Conservation (phyloP, 2,113 vertebrate species). For the Otus sunia region DNA sequence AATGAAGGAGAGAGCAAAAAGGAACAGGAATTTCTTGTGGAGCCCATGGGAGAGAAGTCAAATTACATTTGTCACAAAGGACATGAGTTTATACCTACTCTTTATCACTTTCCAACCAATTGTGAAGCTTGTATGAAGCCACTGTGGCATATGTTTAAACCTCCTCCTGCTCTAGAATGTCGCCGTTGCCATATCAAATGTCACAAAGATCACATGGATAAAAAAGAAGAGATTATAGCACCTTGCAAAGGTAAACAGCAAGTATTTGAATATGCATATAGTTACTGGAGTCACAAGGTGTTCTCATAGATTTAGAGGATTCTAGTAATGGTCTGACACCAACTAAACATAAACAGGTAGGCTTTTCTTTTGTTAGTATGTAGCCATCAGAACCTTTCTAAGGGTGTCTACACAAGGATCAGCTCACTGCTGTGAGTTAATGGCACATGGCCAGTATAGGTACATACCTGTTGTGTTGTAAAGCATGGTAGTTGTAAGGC, state of each 20-base stretch:
- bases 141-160: conserved; percentile 99
- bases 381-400: not conserved
- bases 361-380: not conserved
- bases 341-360: not conserved
- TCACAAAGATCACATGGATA: conserved; percentile 99
- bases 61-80: conserved; percentile 98
- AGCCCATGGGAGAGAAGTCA: conserved; percentile 93
- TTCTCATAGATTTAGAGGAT: not conserved
- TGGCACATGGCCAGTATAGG: accelerated
- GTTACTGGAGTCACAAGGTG: not conserved
- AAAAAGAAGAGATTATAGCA: conserved; percentile 94
- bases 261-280: not conserved
- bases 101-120: conserved; percentile 98
- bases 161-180: conserved; percentile 96
- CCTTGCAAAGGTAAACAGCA: conserved; percentile 89
- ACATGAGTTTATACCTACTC: conserved; percentile 97
- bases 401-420: not conserved
- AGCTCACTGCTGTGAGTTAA: not conserved
- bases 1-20: conserved; percentile 99
- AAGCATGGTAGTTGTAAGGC: accelerated
- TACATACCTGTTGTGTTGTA: accelerated
- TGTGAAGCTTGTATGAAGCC: conserved; percentile 99
- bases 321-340: not conserved
- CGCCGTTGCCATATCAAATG: conserved; percentile 99
- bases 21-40: conserved; percentile 88